phyloP scores from a whole-genome alignment of 2,797 vertebrate genomes.

The Pempheris klunzingeri region DNA sequence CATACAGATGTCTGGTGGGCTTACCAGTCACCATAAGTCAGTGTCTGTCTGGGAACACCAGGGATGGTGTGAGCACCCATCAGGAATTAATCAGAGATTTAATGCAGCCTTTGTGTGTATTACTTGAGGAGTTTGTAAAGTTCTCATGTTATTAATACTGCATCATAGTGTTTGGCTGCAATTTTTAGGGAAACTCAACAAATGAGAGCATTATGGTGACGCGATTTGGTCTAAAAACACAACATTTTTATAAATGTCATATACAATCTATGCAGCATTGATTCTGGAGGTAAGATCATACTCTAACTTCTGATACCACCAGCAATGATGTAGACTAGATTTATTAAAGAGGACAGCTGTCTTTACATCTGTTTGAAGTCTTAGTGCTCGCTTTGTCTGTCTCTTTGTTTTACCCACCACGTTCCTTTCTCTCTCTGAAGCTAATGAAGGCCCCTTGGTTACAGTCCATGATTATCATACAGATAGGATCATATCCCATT shows the following conservation, averaged over 20 bases:
- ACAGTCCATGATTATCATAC: slow-evolving; percentile 90
- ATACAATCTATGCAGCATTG: background rate
- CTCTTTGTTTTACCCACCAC: slow-evolving; percentile 47
- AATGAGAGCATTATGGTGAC: background rate
- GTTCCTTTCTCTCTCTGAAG: slow-evolving; percentile 31
- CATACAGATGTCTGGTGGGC: slow-evolving; percentile 72
- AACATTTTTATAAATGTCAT: slow-evolving; percentile 3
- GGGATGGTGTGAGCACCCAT: slow-evolving; percentile 51
- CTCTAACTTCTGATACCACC: background rate
- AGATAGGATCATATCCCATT: slow-evolving; percentile 93
- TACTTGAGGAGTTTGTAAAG: slow-evolving; percentile 1
- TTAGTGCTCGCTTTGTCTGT: slow-evolving; percentile 6
- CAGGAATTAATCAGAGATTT: slow-evolving; percentile 59
- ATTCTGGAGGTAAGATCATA: background rate
- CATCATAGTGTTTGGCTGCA: background rate
- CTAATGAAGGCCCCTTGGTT: slow-evolving; percentile 74
- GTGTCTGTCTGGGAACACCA: slow-evolving; percentile 70
- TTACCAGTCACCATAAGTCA: slow-evolving; percentile 72
- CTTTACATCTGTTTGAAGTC: slow-evolving; percentile 38
- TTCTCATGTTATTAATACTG: slow-evolving; percentile 12
- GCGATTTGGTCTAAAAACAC: background rate
- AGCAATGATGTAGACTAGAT: background rate
- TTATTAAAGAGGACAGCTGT: slow-evolving; percentile 22
- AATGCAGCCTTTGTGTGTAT: slow-evolving; percentile 7
- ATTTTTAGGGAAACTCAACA: background rate